Evolutionary conservation across 1,140 invertebrate genomes (phyloP).

Genomic region (Gryon sp.): DNA sequence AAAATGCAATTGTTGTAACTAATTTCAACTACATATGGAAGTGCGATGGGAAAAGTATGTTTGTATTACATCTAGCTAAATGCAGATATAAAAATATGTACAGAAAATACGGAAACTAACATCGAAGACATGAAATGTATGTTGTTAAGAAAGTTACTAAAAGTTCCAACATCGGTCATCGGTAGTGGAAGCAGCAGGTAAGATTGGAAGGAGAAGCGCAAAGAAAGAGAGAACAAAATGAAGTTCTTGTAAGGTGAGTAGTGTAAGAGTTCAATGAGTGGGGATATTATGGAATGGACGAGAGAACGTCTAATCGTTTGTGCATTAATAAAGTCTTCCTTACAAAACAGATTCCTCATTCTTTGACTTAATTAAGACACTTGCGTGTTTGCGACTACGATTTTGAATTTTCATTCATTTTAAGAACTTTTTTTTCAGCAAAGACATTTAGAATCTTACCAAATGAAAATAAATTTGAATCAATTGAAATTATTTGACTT

Average conservation of each 20-base stretch:
- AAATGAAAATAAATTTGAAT: no score
- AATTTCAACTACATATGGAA: background rate
- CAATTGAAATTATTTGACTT: no score
- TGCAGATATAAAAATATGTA: slow-evolving; percentile 15
- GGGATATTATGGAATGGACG: slow-evolving; percentile 13
- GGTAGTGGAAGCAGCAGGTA: slow-evolving; percentile 62
- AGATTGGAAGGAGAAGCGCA: slow-evolving; percentile 30
- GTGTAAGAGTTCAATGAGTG: slow-evolving; percentile 38
- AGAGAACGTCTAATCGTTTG: slow-evolving; percentile 14
- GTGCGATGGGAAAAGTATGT: background rate
- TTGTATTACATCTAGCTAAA: slow-evolving; percentile 7
- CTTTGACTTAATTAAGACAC: no score
- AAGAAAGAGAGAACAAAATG: slow-evolving; percentile 30
- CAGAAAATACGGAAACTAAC: slow-evolving; percentile 6
- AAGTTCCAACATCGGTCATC: slow-evolving; percentile 50
- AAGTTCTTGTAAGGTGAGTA: slow-evolving; percentile 53
- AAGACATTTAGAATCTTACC: no score
- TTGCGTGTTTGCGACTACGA: no score
- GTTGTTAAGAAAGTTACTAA: slow-evolving; percentile 54
- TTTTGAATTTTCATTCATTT: no score
- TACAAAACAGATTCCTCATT: no score
- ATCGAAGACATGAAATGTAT: slow-evolving; percentile 39
- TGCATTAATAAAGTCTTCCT: background rate
- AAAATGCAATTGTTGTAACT: no score
- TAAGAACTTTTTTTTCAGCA: no score